These are phyloP conservation scores for Gambusia affinis DNA, from an alignment of 2,113 vertebrate genomes.

Conservation along the genomic window DNA sequence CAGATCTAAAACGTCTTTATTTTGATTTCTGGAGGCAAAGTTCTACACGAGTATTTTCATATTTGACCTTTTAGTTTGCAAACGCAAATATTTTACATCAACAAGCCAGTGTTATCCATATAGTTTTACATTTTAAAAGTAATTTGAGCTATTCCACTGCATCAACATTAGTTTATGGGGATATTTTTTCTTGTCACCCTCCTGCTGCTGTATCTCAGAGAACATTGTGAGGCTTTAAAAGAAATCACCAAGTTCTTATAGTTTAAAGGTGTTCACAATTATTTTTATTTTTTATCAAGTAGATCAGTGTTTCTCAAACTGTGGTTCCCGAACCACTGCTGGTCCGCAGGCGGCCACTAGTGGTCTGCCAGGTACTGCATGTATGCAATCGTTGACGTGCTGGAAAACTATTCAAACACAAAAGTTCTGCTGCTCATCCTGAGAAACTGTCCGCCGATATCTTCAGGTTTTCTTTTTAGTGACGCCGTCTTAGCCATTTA, in stretches of 20 bases:
- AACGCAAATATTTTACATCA: constrained; percentile 34
- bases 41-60: constrained; percentile 20
- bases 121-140: constrained; percentile 5
- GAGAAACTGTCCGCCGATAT: too few species aligned
- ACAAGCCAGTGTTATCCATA: constrained; percentile 3
- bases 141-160: constrained; percentile 8
- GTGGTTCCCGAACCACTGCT: too few species aligned
- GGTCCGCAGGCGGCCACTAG: too few species aligned
- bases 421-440: too few species aligned
- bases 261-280: not conserved
- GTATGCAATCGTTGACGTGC: too few species aligned
- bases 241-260: not conserved
- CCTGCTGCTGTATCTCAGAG: not conserved
- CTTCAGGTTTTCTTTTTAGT: too few species aligned
- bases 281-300: not conserved
- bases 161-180: not conserved
- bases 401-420: too few species aligned
- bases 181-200: constrained; percentile 12
- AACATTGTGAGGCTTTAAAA: not conserved
- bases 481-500: too few species aligned
- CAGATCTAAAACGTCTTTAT: constrained; percentile 56
- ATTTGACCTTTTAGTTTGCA: constrained; percentile 36
- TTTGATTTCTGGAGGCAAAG: constrained; percentile 26
- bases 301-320: too few species aligned
- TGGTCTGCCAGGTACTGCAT: too few species aligned